These are phyloP conservation scores for Chaetura pelagica DNA, from an alignment of 2,113 vertebrate species.

Conservation along the genomic window DNA sequence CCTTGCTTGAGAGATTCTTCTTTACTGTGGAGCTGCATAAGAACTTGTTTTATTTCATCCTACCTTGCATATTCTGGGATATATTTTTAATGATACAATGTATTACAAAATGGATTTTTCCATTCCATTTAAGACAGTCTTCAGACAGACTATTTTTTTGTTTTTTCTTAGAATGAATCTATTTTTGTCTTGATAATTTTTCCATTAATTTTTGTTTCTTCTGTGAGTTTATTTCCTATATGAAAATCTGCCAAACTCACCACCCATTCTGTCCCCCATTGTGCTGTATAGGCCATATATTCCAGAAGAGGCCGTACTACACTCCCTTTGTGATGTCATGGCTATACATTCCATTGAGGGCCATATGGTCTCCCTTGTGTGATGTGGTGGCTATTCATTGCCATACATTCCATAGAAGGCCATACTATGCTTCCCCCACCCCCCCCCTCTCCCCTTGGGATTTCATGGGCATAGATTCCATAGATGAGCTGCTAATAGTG, in stretches of 20 bases:
- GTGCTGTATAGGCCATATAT: too few relatives aligned
- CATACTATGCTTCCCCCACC: too few relatives aligned
- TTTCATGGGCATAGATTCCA: too few relatives aligned
- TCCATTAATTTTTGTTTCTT: not conserved
- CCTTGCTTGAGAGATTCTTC: not conserved
- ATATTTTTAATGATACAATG: not conserved
- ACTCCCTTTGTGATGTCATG: too few relatives aligned
- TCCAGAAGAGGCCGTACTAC: too few relatives aligned
- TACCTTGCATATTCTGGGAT: not conserved
- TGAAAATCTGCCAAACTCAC: not conserved
- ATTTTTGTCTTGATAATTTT: not conserved
- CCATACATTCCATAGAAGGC: too few relatives aligned
- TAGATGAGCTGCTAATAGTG: too few relatives aligned
- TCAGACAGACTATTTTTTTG: not conserved
- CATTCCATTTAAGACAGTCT: not conserved
- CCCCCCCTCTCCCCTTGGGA: too few relatives aligned
- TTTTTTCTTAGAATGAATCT: not conserved
- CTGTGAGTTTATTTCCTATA: not conserved
- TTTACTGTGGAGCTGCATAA: not conserved
- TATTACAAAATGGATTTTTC: not conserved
- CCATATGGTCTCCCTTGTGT: too few relatives aligned
- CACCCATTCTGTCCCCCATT: too few relatives aligned
- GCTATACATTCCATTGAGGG: too few relatives aligned
- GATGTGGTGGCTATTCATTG: too few relatives aligned
- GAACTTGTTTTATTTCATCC: not conserved